Evolutionary conservation across 2,888 invertebrate species (phyloP), one percentile per base, ranked within the genome.

Genomic region (Temnothorax ravouxi): DNA sequence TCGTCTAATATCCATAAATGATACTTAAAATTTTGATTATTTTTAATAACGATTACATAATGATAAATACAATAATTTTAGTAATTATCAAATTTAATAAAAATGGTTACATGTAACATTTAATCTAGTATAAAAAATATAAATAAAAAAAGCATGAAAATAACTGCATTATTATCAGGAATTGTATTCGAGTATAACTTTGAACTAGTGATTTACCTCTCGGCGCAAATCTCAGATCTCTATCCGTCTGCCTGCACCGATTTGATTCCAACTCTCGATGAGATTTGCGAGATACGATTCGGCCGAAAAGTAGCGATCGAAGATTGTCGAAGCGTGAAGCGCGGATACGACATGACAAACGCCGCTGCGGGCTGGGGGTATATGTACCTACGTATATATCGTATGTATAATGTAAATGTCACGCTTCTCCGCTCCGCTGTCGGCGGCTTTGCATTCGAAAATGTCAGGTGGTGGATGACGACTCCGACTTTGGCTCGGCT

Each of bases 391-490:
- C 4, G 8, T 38, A 56, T 56, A n/a, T 25, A 80, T 13, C 81
- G 81, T 64, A 64, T 62, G 21, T 52, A 84, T 25, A 25, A 29
- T 89, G 89, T 76, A 89, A 89, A 89, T 86, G 86, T 72, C 74
- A 62, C 61, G 75, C 54, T 59, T 64, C 9, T 25, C 47, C 56
- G 21, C 62, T 83, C 84, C 72, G 76, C 59, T 77, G 50, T 54
- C 61, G 44, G 50, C 61, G 25, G 75, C 66, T 89, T 83, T 84
- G 85, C 88, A 83, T 89, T 89, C 59, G 87, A 89, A 89, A 89
- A 89, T 90, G 88, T 89, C 89, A 90, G 88, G 74, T 89, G 81
- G 67, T 69, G 47, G 64, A 74, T 59, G 85, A 87, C 75, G 84
- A 84, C 61, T 62, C 67, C 61, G 41, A 44, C 25, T 44, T 13